Percentiles rank a stretch among this genome's conserved stretches.
Conservation (phyloP, 2,113 vertebrate genomes). For the Prietella phreatophila region DNA sequence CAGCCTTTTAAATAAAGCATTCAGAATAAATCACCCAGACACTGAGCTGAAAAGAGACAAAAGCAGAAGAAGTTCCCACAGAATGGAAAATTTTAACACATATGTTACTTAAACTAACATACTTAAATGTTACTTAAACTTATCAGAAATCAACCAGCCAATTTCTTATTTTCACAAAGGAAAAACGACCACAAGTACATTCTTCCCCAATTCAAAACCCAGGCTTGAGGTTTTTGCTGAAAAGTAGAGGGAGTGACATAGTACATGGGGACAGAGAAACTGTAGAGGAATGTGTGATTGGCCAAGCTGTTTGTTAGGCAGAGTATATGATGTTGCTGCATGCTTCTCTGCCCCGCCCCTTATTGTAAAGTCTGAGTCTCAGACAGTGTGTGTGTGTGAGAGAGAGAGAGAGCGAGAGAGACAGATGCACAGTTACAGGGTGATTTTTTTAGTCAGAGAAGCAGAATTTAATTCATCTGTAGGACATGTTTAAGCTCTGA, state of each 20-base stretch:
- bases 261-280: neutral
- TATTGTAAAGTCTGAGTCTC: slow-evolving; percentile 55
- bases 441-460: neutral
- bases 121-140: neutral
- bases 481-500: slow-evolving; percentile 31
- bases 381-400: slow-evolving; percentile 6
- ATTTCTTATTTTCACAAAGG: slow-evolving; percentile 55
- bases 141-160: rapidly evolving
- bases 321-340: slow-evolving; percentile 39
- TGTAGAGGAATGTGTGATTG: slow-evolving; percentile 13
- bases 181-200: neutral
- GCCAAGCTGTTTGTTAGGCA: slow-evolving; percentile 48
- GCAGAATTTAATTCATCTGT: neutral
- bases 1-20: slow-evolving; percentile 39
- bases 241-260: neutral
- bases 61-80: neutral
- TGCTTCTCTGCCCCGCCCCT: slow-evolving; percentile 50
- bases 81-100: slow-evolving; percentile 31
- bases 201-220: neutral
- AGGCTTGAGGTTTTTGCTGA: neutral
- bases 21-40: slow-evolving; percentile 28
- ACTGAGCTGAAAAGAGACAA: neutral
- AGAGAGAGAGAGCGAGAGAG: neutral
- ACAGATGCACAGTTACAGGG: neutral
- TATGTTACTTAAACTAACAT: neutral